A percentile compares a stretch with the other conserved stretches of the same genome.
These are phyloP conservation scores for Disparrhopalites patrizii DNA, from an alignment of 2,888 invertebrate species.

Conservation along the genomic window DNA sequence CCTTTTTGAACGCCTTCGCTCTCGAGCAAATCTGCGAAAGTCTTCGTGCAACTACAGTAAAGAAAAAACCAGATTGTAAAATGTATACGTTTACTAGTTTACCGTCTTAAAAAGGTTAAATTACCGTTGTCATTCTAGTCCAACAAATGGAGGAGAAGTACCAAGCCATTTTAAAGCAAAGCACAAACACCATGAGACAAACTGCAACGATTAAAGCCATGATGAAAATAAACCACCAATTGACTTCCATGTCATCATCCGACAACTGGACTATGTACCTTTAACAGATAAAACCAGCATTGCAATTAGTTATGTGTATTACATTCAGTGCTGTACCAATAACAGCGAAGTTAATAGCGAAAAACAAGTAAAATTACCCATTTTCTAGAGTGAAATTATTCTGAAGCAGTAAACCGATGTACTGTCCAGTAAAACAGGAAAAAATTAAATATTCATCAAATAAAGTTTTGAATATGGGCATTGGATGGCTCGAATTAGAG, in stretches of 20 bases:
- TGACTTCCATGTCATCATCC: constrained; percentile 3
- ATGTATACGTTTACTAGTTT: neutral
- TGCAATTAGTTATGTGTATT: neutral
- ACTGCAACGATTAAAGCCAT: constrained; percentile 19
- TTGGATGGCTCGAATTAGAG: neutral
- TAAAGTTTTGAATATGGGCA: neutral
- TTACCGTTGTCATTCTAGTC: constrained; percentile 10
- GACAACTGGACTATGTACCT: constrained; percentile 24
- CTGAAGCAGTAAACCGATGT: constrained; percentile 1
- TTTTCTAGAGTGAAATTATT: constrained; percentile 19
- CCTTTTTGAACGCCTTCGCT: constrained; percentile 17
- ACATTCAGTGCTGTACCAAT: too few relatives aligned
- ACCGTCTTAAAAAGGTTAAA: neutral
- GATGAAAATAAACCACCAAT: constrained; percentile 26
- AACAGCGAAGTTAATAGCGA: too few relatives aligned
- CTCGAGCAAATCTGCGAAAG: constrained; percentile 19
- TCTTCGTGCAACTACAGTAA: constrained; percentile 18
- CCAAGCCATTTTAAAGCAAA: constrained; percentile 22
- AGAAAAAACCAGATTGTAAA: neutral
- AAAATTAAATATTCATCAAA: constrained; percentile 1
- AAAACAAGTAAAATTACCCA: constrained; percentile 8
- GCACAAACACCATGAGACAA: constrained; percentile 19
- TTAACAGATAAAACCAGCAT: neutral
- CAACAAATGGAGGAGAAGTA: constrained; percentile 13
- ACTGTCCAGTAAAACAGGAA: constrained; percentile 8